phyloP scores from a whole-genome alignment of 2,888 invertebrate species.

The Trichopoda pennipes region DNA sequence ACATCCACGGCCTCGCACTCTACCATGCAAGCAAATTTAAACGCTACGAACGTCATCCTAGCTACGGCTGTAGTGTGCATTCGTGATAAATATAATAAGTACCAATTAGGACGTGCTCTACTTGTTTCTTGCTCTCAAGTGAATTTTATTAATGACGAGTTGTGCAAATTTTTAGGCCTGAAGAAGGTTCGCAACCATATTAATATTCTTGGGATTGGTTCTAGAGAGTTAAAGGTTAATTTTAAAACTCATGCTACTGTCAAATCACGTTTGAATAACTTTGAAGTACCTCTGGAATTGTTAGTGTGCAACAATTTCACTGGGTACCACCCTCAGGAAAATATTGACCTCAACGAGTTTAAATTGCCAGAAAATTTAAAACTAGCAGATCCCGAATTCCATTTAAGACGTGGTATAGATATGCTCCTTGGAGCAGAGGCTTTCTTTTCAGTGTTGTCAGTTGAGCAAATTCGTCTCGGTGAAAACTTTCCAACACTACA shows the following conservation, averaged over 20 bases:
- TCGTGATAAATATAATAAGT: conserved; percentile 16
- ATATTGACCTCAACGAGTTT: conserved; percentile 13
- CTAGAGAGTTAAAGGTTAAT: conserved; percentile 7
- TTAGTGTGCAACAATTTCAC: conserved; percentile 23
- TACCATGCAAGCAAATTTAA: neutral
- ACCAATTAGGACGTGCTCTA: conserved; percentile 30
- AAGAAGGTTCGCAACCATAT: conserved; percentile 3
- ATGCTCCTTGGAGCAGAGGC: conserved; percentile 24
- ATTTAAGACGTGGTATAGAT: conserved; percentile 15
- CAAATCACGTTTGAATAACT: conserved; percentile 34
- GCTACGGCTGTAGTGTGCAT: conserved; percentile 49
- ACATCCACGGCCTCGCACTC: conserved; percentile 9
- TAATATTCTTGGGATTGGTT: conserved; percentile 37
- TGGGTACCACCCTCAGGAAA: conserved; percentile 46
- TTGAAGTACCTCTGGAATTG: conserved; percentile 38
- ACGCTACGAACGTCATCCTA: conserved; percentile 21
- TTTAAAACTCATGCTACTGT: conserved; percentile 46
- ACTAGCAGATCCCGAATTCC: conserved; percentile 63
- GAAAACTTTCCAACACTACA: too few relatives aligned
- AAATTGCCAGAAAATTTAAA: conserved; percentile 44
- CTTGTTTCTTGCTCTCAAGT: conserved; percentile 55
- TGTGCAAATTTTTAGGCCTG: conserved; percentile 13
- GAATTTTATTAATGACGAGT: conserved; percentile 47
- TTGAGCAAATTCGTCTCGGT: too few relatives aligned
- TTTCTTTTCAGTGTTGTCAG: conserved; percentile 41